Base-by-base conservation (phyloP, 2,113 vertebrate species). In the Scopus umbretta region DNA sequence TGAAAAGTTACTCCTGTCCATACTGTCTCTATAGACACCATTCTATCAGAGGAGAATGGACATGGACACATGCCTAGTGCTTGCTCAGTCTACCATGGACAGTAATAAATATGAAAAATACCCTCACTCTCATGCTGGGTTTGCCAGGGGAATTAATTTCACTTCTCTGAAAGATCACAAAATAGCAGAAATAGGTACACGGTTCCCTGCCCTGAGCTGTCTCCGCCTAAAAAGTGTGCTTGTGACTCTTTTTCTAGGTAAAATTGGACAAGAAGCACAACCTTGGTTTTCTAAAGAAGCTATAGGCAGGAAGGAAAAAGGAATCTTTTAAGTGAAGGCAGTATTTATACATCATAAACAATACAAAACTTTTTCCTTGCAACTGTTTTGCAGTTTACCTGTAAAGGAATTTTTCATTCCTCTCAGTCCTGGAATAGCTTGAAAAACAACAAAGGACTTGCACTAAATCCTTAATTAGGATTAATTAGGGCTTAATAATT, bases 11-110 rank as follows among this genome's bases (percentile, higher is more conserved):
- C 36, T 92, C 23, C 53, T 56, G 20, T 12, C 42, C 38, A 29
- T 11, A n/a, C 25, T 16, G 14, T 58, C 40, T 86, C 49, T 20
- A 32, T 9, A 47, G 68, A 49, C 16, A 53, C 36, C 15, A 17
- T 0, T 10, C 16, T 49, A 81, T 43, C 80, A 70, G 23, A 76
- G 22, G 25, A 86, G 53, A 68, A 80, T 2, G 27, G 50, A 61
- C 0, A 0, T 6, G 59, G 49, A 36, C 32, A 86, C 16, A 21
- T 1, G 1, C 10, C 49, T 55, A 59, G 32, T 16, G n/a, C 45
- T 71, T 91, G 59, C 40, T 70, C 72, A 81, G 49, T 45, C 38
- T 30, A 78, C 3, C 45, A 20, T 0, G 2, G 29, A 38, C 45
- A 78, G 29, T 55, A 84, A 61, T 6, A 85, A 71, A 38, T 4